These are phyloP conservation scores for Agraylea sexmaculata DNA, from an alignment of 1,140 invertebrate species.

Conservation along the genomic window DNA sequence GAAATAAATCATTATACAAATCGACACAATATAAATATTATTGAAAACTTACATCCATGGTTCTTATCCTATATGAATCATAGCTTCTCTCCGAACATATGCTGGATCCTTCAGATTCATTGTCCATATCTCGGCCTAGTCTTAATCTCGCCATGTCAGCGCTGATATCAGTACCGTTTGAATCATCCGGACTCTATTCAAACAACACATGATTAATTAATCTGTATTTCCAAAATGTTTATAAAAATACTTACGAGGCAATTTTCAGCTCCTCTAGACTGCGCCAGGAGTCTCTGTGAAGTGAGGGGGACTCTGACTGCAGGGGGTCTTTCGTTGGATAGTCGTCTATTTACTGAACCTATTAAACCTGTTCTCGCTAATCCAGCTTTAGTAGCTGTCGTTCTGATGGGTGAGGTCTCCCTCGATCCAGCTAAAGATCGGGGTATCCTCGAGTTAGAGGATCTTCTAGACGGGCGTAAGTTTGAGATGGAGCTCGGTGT, in stretches of 20 bases:
- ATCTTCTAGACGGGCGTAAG: slow-evolving; percentile 35
- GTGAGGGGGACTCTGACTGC: slow-evolving; percentile 40
- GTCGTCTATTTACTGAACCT: slow-evolving; percentile 23
- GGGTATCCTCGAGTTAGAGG: slow-evolving; percentile 64
- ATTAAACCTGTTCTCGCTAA: slow-evolving; percentile 19
- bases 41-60: slow-evolving; percentile 62
- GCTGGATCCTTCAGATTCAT: slow-evolving; percentile 89
- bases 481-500: slow-evolving; percentile 21
- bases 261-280: slow-evolving; percentile 76
- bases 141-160: slow-evolving; percentile 19
- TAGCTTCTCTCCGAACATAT: slow-evolving; percentile 86
- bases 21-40: slow-evolving; percentile 5
- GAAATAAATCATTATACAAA: slow-evolving; percentile 7
- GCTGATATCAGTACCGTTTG: slow-evolving; percentile 21
- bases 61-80: slow-evolving; percentile 68
- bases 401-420: slow-evolving; percentile 50
- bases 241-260: slow-evolving; percentile 12
- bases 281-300: slow-evolving; percentile 69
- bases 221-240: background rate
- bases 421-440: slow-evolving; percentile 53
- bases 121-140: slow-evolving; percentile 60
- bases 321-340: slow-evolving; percentile 39
- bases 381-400: slow-evolving; percentile 8
- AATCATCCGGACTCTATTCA: slow-evolving; percentile 32
- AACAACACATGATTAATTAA: no score